Percentiles rank a stretch among this genome's conserved stretches.
These are phyloP conservation scores for Ochropleura plecta DNA, from an alignment of 2,888 invertebrate genomes.

Conservation along the genomic window DNA sequence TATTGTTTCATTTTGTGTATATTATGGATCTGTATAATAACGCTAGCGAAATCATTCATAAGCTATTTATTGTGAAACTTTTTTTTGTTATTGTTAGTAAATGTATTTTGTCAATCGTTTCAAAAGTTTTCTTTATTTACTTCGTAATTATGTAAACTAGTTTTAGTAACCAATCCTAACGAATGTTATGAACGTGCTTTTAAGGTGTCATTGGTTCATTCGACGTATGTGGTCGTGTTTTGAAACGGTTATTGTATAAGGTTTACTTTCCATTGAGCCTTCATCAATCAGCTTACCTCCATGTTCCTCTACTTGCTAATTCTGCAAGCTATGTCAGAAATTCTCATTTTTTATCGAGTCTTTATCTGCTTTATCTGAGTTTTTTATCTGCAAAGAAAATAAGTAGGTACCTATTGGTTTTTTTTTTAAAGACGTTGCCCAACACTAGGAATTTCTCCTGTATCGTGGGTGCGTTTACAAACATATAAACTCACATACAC, in stretches of 20 bases:
- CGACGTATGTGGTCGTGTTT: neutral
- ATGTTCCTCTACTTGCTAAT: neutral
- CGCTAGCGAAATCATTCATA: conserved; percentile 32
- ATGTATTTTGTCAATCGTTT: conserved; percentile 33
- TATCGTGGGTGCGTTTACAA: no score
- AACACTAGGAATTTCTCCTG: no score
- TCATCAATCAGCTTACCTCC: neutral
- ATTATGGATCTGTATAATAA: conserved; percentile 41
- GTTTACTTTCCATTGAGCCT: neutral
- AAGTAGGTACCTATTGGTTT: neutral
- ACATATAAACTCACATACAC: no score
- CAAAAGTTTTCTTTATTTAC: conserved; percentile 8
- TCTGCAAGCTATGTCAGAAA: neutral
- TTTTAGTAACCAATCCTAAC: neutral
- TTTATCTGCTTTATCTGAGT: no score
- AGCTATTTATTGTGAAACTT: conserved; percentile 50
- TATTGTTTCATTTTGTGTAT: conserved; percentile 33
- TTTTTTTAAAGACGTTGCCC: no score
- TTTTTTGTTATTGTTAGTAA: conserved; percentile 56
- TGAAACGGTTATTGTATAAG: neutral
- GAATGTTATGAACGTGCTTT: neutral
- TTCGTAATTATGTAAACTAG: neutral
- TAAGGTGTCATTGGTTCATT: no score
- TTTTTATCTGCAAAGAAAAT: neutral
- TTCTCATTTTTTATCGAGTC: neutral